A percentile compares a stretch with the other conserved stretches of the same genome.
Conservation (phyloP, 2,113 vertebrate genomes). For the Hydropotes inermis region DNA sequence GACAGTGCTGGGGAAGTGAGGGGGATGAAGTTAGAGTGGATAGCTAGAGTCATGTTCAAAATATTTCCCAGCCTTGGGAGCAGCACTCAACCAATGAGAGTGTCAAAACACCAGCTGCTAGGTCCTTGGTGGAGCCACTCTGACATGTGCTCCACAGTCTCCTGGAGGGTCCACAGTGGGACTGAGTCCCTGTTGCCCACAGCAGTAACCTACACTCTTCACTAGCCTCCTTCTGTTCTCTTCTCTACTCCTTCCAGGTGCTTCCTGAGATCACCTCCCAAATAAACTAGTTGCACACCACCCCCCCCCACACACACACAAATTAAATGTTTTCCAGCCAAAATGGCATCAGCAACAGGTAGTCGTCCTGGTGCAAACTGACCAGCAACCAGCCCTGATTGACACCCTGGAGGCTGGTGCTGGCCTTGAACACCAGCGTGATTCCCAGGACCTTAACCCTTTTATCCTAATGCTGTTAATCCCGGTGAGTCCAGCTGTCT, state of each 20-base stretch:
- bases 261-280: not conserved
- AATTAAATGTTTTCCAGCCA: not conserved
- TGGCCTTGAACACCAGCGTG: not conserved
- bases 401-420: not conserved
- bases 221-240: not conserved
- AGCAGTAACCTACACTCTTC: not conserved
- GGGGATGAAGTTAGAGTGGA: accelerated
- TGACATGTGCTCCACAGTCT: not conserved
- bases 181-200: not conserved
- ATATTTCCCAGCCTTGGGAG: not conserved
- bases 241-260: not conserved
- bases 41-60: not conserved
- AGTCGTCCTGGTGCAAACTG: accelerated
- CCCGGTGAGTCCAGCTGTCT: not conserved
- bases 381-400: not conserved
- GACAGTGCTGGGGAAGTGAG: not conserved
- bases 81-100: not conserved
- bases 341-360: accelerated
- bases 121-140: not conserved
- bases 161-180: not conserved
- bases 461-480: not conserved
- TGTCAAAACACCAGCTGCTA: not conserved
- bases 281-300: not conserved
- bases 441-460: not conserved
- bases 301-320: accelerated